Base-by-base conservation (phyloP, 2,113 vertebrate genomes). In the Alligator mississippiensis region DNA sequence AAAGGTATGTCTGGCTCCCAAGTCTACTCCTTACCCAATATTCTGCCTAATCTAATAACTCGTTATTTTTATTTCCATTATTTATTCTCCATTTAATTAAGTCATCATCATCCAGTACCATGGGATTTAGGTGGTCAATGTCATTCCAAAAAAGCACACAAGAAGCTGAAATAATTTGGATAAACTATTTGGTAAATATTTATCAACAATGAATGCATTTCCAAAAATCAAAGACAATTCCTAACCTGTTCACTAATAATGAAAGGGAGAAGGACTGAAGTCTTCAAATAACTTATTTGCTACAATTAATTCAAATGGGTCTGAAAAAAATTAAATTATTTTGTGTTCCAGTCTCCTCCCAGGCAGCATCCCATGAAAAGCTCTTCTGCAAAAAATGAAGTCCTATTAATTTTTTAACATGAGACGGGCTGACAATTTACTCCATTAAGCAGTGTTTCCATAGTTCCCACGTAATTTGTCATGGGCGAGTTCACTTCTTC, bases 381-480 rank as follows among this genome's bases (percentile, higher is more conserved):
- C 14, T 9, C 6, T 15, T 17, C 9, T 5, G 4, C 10, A 76
- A 59, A 80, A 66, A 57, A 34, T 54, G 68, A 57, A 55, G 1
- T 38, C 54, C 77, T 28, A 89, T 91, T 91, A 90, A 76, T 85
- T 87, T 95, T 94, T 94, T 90, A 93, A 80, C 14, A 80, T 84
- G 77, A 92, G 66, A 63, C 55, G 83, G 24, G 19, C 34, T 90
- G 85, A 91, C 85, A 80, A 77, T 85, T 77, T 83, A 79, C 27
- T 60, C 77, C 77, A 85, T 87, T 90, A 95, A 84, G 77, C 34
- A 85, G 59, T 91, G 85, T 93, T 96, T 93, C 91, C 87, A 92
- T 80, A 93, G 82, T 93, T 93, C 82, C 93, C 62, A 72, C 72
- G 60, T 84, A 92, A 92, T 96, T 94, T 77, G 59, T 85, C 47